Evolutionary conservation across 2,113 vertebrate genomes (phyloP), one percentile per base, ranked within the genome.

Genomic region (Gopherus flavomarginatus): DNA sequence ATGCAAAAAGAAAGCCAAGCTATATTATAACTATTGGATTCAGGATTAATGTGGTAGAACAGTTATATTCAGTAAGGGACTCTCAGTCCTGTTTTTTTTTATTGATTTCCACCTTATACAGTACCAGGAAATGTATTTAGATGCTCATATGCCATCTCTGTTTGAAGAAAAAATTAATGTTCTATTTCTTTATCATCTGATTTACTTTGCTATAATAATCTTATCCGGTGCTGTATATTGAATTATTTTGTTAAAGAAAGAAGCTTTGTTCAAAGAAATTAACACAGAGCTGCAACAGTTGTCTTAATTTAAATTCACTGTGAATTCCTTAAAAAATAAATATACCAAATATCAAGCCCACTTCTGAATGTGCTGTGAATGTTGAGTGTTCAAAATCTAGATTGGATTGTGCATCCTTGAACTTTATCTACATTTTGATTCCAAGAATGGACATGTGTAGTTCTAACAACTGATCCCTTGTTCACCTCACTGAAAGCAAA

Each of bases 261-360:
- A 29, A 59, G 27, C 57, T 93, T 56, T 92, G 22, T 35, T 47
- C 52, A 53, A 80, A 52, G 94, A 95, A 95, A 91, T 94, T 93
- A 78, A 96, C 90, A 38, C 6, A 56, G 57, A 92, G 82, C 53
- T 0, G 0, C 83, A 75, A 69, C 90, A 94, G 78, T 87, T 96
- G 49, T 92, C 72, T 75, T 35, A 35, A 85, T 82, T 91, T 86
- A 95, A 93, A 97, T 95, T 94, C 92, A 91, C 38, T 24, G 75
- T 42, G 65, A 59, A 90, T 88, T 29, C 13, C 78, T 90, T 93
- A 87, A 85, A 88, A 97, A 93, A 90, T 94, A 21, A 92, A 92
- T 79, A 91, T 53, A 96, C 56, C 78, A 93, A 96, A 94, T 89
- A 95, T 92, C 38, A 27, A 75, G 78, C 90, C 85, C 79, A 92